These are phyloP conservation scores for Xiphydria camelus DNA, from an alignment of 2,888 invertebrate genomes.

Conservation along the genomic window DNA sequence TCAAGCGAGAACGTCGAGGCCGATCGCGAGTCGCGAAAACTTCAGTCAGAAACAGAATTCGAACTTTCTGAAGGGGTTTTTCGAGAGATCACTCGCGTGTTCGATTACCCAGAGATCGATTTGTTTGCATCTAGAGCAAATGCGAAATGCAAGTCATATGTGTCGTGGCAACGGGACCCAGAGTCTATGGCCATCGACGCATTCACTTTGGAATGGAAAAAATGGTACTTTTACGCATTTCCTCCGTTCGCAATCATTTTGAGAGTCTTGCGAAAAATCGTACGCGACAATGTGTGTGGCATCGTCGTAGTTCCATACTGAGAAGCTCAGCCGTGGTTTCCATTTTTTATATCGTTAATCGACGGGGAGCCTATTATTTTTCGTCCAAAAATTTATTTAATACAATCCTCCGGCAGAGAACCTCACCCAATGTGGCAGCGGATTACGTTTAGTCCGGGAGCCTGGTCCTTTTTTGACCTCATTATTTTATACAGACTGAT, in stretches of 20 bases:
- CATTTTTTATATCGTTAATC: slow-evolving; percentile 7
- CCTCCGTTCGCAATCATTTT: slow-evolving; percentile 17
- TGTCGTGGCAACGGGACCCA: slow-evolving; percentile 32
- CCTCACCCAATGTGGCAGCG: too few species aligned
- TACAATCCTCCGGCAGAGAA: slow-evolving; percentile 7
- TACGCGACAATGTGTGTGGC: slow-evolving; percentile 8
- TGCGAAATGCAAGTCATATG: slow-evolving; percentile 28
- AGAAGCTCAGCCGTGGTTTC: slow-evolving; percentile 18
- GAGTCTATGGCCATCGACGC: slow-evolving; percentile 25
- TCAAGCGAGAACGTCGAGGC: slow-evolving; percentile 14
- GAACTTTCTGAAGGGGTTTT: slow-evolving; percentile 7
- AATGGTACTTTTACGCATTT: slow-evolving; percentile 17
- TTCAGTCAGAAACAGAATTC: slow-evolving; percentile 14
- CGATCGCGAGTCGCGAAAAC: slow-evolving; percentile 9
- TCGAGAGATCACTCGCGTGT: background rate
- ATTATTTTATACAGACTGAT: too few species aligned
- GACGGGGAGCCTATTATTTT: background rate
- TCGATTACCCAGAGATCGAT: slow-evolving; percentile 26
- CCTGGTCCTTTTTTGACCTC: too few species aligned
- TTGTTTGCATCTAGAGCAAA: slow-evolving; percentile 31
- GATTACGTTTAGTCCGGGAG: too few species aligned
- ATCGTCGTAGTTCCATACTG: slow-evolving; percentile 20
- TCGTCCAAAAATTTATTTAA: slow-evolving; percentile 6
- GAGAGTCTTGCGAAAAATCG: slow-evolving; percentile 14
- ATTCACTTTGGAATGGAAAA: slow-evolving; percentile 22